Conservation (phyloP, 2,888 invertebrate genomes). For the Mesochorus sp. region DNA sequence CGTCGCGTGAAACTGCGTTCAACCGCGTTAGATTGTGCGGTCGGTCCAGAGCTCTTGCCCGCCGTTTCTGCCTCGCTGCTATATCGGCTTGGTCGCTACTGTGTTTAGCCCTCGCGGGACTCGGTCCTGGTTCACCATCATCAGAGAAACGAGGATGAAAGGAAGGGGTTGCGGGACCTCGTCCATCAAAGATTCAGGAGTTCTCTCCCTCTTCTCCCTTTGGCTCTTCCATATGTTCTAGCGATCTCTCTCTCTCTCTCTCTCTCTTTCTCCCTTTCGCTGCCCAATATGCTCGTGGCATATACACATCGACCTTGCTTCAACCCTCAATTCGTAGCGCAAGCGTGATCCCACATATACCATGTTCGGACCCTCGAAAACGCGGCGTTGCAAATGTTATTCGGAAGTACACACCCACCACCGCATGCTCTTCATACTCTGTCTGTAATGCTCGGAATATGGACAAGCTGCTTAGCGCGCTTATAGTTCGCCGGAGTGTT, state of each 20-base stretch:
- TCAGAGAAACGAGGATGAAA: constrained; percentile 32
- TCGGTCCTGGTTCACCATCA: constrained; percentile 58
- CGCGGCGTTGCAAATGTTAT: constrained; percentile 39
- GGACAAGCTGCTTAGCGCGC: constrained; percentile 30
- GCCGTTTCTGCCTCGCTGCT: constrained; percentile 33
- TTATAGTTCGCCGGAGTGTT: constrained; percentile 11
- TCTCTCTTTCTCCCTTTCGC: constrained; percentile 25
- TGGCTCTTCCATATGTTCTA: constrained; percentile 67
- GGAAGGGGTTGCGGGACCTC: constrained; percentile 68
- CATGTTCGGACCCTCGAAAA: constrained; percentile 46
- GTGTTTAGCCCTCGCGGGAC: constrained; percentile 56
- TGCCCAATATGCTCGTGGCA: background rate
- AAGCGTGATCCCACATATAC: constrained; percentile 13
- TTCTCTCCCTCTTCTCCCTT: constrained; percentile 76
- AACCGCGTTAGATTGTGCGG: constrained; percentile 64
- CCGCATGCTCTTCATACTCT: constrained; percentile 16
- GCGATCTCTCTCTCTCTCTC: constrained; percentile 55
- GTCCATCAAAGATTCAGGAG: constrained; percentile 79
- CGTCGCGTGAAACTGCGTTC: constrained; percentile 61
- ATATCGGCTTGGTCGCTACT: constrained; percentile 41
- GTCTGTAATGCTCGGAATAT: constrained; percentile 19
- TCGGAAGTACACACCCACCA: constrained; percentile 9
- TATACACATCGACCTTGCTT: constrained; percentile 16
- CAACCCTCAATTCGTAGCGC: constrained; percentile 47
- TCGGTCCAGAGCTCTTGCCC: constrained; percentile 58